A percentile compares a stretch with the other conserved stretches of the same genome.
phyloP scores from a whole-genome alignment of 2,888 invertebrate species.

The Tridacna crocea region DNA sequence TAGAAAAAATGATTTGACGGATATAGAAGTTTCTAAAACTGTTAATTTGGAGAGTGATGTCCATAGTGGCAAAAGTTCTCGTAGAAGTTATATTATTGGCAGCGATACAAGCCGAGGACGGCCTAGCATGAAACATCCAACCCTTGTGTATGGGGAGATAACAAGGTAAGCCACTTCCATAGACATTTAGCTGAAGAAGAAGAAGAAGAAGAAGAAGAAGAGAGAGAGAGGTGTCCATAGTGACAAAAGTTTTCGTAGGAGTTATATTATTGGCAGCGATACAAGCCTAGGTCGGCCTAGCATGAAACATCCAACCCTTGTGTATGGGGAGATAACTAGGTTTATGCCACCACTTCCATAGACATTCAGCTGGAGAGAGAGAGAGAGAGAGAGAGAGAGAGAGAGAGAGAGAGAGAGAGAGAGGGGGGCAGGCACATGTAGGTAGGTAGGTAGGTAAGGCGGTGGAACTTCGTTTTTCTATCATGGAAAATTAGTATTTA shows the following conservation, averaged over 20 bases:
- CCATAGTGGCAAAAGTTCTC: neutral
- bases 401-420: no score
- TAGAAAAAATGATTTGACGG: neutral
- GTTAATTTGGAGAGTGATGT: neutral
- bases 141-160: constrained; percentile 96
- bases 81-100: neutral
- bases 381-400: no score
- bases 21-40: neutral
- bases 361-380: neutral
- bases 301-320: constrained; percentile 94
- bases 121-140: constrained; percentile 91
- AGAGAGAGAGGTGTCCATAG: neutral
- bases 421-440: no score
- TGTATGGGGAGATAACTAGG: constrained; percentile 95
- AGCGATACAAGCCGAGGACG: constrained; percentile 92
- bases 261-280: constrained; percentile 85
- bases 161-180: constrained; percentile 87
- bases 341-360: constrained; percentile 85
- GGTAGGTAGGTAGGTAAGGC: no score
- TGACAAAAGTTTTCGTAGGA: neutral
- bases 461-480: no score
- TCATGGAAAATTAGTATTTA: no score
- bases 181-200: neutral
- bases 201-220: neutral
- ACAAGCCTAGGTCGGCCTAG: constrained; percentile 92